These are phyloP conservation scores for Alectoris magna DNA, from an alignment of 2,797 vertebrate genomes.

Conservation along the genomic window DNA sequence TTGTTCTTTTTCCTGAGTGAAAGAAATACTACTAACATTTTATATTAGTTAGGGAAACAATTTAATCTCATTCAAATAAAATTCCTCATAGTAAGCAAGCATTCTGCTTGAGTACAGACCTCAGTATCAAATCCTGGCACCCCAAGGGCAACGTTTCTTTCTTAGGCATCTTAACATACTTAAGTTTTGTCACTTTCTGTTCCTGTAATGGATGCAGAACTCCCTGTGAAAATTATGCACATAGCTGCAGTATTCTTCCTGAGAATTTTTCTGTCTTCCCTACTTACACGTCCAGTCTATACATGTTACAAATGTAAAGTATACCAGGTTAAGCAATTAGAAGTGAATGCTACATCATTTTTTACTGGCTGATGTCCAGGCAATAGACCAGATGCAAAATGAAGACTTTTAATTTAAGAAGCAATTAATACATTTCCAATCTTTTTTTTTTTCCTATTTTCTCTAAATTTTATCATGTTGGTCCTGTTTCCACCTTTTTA, in stretches of 20 bases:
- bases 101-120: not conserved
- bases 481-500: not conserved
- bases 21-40: not conserved
- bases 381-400: not conserved
- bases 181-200: not conserved
- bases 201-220: not conserved
- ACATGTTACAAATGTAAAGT: not conserved
- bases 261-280: not conserved
- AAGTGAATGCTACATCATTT: not conserved
- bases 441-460: rapidly evolving
- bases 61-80: not conserved
- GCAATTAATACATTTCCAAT: not conserved
- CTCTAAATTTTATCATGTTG: not conserved
- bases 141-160: not conserved
- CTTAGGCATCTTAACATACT: not conserved
- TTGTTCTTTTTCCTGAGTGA: conserved; percentile 8
- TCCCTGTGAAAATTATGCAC: not conserved
- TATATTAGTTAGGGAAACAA: not conserved
- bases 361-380: not conserved
- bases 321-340: rapidly evolving
- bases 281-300: not conserved
- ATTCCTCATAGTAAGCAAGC: not conserved
- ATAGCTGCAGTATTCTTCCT: not conserved
- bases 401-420: not conserved
- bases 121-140: not conserved